A percentile compares a stretch with the other conserved stretches of the same genome.
Evolutionary conservation across 2,888 invertebrate species (phyloP).

Genomic region (Dolichopus griseipennis): DNA sequence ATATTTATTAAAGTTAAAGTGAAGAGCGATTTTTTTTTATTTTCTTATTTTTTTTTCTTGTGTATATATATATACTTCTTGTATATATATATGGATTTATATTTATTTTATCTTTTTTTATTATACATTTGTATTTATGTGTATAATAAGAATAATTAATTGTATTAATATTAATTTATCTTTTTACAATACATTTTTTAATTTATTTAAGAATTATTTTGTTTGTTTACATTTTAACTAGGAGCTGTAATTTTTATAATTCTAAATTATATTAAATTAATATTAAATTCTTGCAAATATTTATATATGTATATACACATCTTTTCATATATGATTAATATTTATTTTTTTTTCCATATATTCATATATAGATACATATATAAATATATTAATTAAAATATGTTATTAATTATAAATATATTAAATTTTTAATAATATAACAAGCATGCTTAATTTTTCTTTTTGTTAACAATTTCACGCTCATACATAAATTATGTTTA

Average conservation of each 20-base stretch:
- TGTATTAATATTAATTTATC: background rate
- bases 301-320: background rate
- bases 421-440: background rate
- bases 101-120: background rate
- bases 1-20: background rate
- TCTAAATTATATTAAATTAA: background rate
- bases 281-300: background rate
- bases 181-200: background rate
- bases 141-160: no score
- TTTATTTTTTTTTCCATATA: background rate
- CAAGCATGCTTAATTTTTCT: background rate
- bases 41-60: background rate
- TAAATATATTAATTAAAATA: no score
- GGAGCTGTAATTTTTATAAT: background rate
- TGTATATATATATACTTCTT: conserved; percentile 17
- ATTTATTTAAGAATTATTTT: no score
- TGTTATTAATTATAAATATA: no score
- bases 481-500: background rate
- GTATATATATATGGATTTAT: conserved; percentile 10
- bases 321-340: background rate
- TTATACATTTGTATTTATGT: background rate
- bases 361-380: no score
- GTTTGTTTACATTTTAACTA: background rate
- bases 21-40: background rate
- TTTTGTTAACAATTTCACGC: background rate